Evolutionary conservation across 2,888 invertebrate species (phyloP).

Genomic region (Pasiphila rectangulata): DNA sequence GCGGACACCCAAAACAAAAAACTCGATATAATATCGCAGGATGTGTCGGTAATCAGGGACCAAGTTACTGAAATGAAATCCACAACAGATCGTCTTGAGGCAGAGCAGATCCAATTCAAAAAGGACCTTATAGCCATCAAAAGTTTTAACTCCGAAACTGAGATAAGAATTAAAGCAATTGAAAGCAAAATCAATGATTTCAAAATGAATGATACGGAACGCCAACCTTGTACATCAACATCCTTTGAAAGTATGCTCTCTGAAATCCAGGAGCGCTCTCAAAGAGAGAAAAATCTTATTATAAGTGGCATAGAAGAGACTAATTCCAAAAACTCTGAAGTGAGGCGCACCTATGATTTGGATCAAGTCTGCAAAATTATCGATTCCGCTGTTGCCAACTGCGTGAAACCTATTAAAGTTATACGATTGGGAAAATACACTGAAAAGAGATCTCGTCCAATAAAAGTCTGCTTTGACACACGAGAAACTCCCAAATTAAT

Average conservation of each 20-base stretch:
- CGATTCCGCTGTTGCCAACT: neutral
- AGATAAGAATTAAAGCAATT: neutral
- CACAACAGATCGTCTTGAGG: neutral
- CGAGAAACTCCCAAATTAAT: neutral
- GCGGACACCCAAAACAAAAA: neutral
- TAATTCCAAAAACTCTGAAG: no score
- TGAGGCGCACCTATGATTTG: no score
- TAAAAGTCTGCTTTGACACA: neutral
- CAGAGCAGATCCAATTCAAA: neutral
- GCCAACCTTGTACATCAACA: no score
- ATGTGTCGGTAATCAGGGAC: slow-evolving; percentile 56
- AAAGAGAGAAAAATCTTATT: no score
- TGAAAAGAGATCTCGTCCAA: neutral
- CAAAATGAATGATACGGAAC: no score
- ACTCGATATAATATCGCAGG: neutral
- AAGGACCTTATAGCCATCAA: neutral
- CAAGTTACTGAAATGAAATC: neutral
- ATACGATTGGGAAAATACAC: neutral
- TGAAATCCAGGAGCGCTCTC: no score
- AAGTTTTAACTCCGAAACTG: neutral
- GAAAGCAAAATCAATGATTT: neutral
- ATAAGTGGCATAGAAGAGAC: no score
- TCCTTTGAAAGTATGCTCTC: no score
- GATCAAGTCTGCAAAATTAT: no score
- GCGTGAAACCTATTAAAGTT: neutral